Percentiles rank a stretch among this genome's conserved stretches.
These are phyloP conservation scores for Sarcophaga rosellei DNA, from an alignment of 2,888 invertebrate species.

Conservation along the genomic window DNA sequence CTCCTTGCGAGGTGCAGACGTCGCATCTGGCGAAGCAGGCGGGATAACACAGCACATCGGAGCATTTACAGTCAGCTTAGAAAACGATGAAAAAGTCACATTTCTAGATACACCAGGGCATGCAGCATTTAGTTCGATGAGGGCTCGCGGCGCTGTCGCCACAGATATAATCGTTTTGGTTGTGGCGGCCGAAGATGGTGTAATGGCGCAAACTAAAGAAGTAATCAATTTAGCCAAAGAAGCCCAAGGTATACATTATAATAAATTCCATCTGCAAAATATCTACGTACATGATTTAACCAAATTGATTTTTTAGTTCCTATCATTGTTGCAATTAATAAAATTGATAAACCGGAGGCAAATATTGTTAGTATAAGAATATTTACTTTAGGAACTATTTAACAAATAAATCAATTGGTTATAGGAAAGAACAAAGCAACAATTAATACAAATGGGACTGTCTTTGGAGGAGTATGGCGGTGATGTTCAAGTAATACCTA, in stretches of 20 bases:
- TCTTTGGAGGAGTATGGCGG: conserved; percentile 94
- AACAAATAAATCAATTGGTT: not conserved
- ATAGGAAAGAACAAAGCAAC: conserved; percentile 88
- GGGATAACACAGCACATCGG: conserved; percentile 99
- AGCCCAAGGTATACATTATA: conserved; percentile 84
- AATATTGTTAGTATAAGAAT: conserved; percentile 88
- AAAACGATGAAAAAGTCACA: conserved; percentile 90
- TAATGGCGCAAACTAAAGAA: conserved; percentile 98
- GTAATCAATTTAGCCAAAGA: conserved; percentile 92
- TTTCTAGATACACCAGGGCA: conserved; percentile 99
- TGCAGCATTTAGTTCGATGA: conserved; percentile 97
- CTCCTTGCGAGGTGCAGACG: conserved; percentile 90
- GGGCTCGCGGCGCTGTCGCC: conserved; percentile 94
- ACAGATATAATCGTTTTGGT: conserved; percentile 98
- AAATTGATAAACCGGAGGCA: conserved; percentile 96
- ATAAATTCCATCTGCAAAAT: not conserved
- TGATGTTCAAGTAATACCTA: conserved; percentile 93
- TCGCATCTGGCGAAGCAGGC: conserved; percentile 96
- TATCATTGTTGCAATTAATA: conserved; percentile 98
- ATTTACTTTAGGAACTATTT: not conserved
- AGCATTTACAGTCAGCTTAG: conserved; percentile 91
- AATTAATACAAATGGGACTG: conserved; percentile 90
- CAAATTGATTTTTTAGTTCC: conserved; percentile 86
- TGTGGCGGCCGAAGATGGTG: conserved; percentile 99
- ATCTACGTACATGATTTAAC: not conserved